Evolutionary conservation across 2,113 vertebrate genomes (phyloP), one percentile per base, ranked within the genome.

Genomic region (Progne subis): DNA sequence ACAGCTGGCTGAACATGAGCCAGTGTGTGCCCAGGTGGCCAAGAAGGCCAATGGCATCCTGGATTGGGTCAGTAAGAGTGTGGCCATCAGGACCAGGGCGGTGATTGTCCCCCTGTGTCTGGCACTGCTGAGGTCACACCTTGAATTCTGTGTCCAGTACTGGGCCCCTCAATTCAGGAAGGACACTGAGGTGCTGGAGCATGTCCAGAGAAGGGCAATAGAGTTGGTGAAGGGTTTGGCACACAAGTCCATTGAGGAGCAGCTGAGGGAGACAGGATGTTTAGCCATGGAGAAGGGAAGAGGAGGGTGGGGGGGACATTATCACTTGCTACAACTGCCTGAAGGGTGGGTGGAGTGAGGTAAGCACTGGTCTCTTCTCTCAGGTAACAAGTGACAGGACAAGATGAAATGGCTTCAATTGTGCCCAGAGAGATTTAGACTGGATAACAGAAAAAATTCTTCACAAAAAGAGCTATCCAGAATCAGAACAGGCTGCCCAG

Each of bases 121-220:
- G 2, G 20, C 14, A 26, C 29, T 61, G 61, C 17, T 49, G 61
- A 43, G 14, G 29, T 0, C 2, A 21, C 29, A 26, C 11, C n/a
- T 31, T 2, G 8, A 55, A 2, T 76, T 1, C n/a, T 43, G 20
- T 34, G 29, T 61, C 5, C 55, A 47, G 3, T 13, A 3, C 47
- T 61, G 47, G 29, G 55, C 9, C 18, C 6, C 11, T 61, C 55
- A 47, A 0, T 43, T 15, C 47, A 34, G 34, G 55, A 76, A 41
- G 34, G 61, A 9, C 41, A 18, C 1, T 61, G 69, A 47, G n/a
- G 14, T 7, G 16, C n/a, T 47, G n/a, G 39, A 41, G 11, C 0
- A 0, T 26, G 29, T 55, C n/a, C n/a, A 61, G 39, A 55, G 55
- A 53, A 41, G 11, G 55, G 14, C 7, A 60, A 2, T 0, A 20